Conservation (phyloP, 2,113 vertebrate genomes). For the Paramisgurnus dabryanus region DNA sequence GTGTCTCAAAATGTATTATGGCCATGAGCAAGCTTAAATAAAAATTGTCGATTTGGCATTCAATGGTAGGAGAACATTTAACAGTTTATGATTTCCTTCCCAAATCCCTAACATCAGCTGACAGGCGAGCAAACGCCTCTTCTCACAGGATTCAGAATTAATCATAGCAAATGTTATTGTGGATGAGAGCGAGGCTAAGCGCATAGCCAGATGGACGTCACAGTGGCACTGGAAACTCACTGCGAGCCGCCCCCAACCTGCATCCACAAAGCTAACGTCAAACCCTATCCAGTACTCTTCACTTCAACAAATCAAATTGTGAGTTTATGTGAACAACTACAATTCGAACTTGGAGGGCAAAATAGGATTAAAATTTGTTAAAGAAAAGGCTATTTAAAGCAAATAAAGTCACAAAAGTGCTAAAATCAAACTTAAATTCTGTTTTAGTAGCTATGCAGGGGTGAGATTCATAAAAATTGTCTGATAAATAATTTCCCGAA, state of each 20-base stretch:
- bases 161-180: constrained; percentile 49
- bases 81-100: constrained; percentile 21
- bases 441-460: too few species aligned
- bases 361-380: too few species aligned
- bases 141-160: constrained; percentile 47
- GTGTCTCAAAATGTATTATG: too few species aligned
- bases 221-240: constrained; percentile 29
- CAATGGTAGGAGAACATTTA: not conserved
- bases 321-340: not conserved
- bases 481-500: too few species aligned
- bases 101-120: constrained; percentile 40
- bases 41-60: not conserved
- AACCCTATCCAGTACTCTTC: not conserved
- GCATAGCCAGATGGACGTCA: constrained; percentile 46
- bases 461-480: too few species aligned
- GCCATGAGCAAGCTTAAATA: not conserved
- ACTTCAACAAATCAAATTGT: not conserved
- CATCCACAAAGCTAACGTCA: constrained; percentile 9
- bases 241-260: not conserved
- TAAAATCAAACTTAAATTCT: too few species aligned
- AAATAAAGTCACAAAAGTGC: too few species aligned
- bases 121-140: constrained; percentile 33
- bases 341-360: not conserved
- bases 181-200: constrained; percentile 39
- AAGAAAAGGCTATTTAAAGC: not conserved